Evolutionary conservation across 1,140 invertebrate species (phyloP).

Genomic region (honey bee (Apis mellifera)): DNA sequence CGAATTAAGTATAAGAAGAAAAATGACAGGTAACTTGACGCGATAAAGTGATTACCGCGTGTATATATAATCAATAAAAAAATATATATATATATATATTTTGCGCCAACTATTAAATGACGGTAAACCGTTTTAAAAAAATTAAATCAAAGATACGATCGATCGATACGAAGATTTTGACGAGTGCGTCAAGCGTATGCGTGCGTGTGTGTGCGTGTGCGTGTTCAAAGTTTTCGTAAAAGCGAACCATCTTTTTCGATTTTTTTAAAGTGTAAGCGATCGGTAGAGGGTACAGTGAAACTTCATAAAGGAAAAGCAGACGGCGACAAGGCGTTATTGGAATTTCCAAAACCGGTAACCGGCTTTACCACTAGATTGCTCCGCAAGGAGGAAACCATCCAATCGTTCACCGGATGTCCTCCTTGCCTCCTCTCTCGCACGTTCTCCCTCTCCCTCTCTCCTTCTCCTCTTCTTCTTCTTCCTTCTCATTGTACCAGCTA

Average conservation of each 20-base stretch:
- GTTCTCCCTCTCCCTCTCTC: slow-evolving; percentile 38
- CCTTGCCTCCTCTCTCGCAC: slow-evolving; percentile 60
- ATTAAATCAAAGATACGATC: background rate
- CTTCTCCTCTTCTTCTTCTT: slow-evolving; percentile 49
- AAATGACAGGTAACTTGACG: background rate
- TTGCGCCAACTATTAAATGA: too few relatives aligned
- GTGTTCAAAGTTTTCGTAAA: background rate
- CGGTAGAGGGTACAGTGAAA: slow-evolving; percentile 29
- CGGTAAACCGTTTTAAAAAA: background rate
- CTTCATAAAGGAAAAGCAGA: slow-evolving; percentile 51
- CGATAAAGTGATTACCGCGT: background rate
- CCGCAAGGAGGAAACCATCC: slow-evolving; percentile 80
- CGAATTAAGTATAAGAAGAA: slow-evolving; percentile 28
- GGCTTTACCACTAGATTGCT: slow-evolving; percentile 81
- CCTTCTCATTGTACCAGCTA: slow-evolving; percentile 56
- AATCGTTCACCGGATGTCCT: slow-evolving; percentile 79
- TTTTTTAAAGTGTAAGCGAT: slow-evolving; percentile 26
- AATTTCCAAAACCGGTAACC: slow-evolving; percentile 79
- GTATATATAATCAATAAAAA: background rate
- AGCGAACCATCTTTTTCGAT: background rate
- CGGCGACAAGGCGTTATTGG: slow-evolving; percentile 67
- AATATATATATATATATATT: background rate
- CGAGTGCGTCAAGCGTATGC: too few relatives aligned
- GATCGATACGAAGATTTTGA: too few relatives aligned
- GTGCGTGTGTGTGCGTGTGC: background rate